Percentiles rank a stretch among this genome's conserved stretches.
phyloP scores from a whole-genome alignment of 1,140 invertebrate genomes.

The Bombyx mori region ASM3026992v2 NC_085115.1:13407501-13408000 shows the following conservation, averaged over 20 bases:
- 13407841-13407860: neutral
- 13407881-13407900: slow-evolving; percentile 4
- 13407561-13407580: too few species aligned
- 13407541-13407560: too few species aligned
- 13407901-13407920: too few species aligned
- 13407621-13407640: slow-evolving; percentile 49
- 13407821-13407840: slow-evolving; percentile 63
- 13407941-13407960: too few species aligned
- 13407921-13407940: too few species aligned
- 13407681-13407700: slow-evolving; percentile 53
- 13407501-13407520: too few species aligned
- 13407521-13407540: too few species aligned
- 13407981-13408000: too few species aligned
- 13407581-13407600: too few species aligned
- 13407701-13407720: slow-evolving; percentile 46
- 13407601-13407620: too few species aligned
- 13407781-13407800: slow-evolving; percentile 63
- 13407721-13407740: slow-evolving; percentile 66
- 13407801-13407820: slow-evolving; percentile 60
- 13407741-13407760: slow-evolving; percentile 62
- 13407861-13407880: neutral
- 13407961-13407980: too few species aligned
- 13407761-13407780: slow-evolving; percentile 52
- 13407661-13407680: slow-evolving; percentile 66
- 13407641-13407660: slow-evolving; percentile 63